Evolutionary conservation across 35 echinoderm and acorn worm species (phyloP), one percentile per base, ranked within the genome.

Genomic region (Eucidaris tribuloides): DNA sequence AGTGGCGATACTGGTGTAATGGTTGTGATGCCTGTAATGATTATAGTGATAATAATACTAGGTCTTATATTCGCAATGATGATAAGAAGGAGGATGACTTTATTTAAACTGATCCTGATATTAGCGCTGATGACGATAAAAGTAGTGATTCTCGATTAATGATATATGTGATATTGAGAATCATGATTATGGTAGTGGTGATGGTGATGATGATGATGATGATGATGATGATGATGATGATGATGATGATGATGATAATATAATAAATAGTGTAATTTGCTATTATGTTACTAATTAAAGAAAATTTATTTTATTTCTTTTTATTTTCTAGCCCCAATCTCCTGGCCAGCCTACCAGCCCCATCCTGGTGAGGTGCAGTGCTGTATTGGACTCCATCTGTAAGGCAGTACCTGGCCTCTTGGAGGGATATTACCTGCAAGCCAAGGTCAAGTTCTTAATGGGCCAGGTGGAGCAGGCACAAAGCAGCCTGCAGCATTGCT

Each of bases 361-460:
- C 46, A 45, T 91, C 7, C 84, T 99, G 45, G 65, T 84, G 25
- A 65, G 96, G 29, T 99, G 90, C 79, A 63, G 79, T 36, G 58
- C 68, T 18, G 80, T 99, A 33, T 46, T 99, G 46, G 96, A 99
- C 15, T 91, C 96, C 42, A 82, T 93, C 34, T 93, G 86, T 22
- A 93, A 90, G 71, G 90, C 90, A 37, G 87, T 99, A 59, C 96
- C 96, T 32, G 96, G 96, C 19, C 62, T 99, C 28, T 33, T 99
- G 41, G 96, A 99, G 17, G 87, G 81, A 9, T 90, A 90, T 28
- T 93, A 72, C 72, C 77, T 99, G 45, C 63, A 90, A 45, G 87
- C 86, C 32, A 93, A 84, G 33, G 87, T 99, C 23, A 76, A 78
- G 60, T 99, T 90, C 46, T 79, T 99, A 4, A 79, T 87, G 38